A percentile compares a stretch with the other conserved stretches of the same genome.
phyloP scores from a whole-genome alignment of 2,113 vertebrate genomes.

The Dipodomys stephensi region DNA sequence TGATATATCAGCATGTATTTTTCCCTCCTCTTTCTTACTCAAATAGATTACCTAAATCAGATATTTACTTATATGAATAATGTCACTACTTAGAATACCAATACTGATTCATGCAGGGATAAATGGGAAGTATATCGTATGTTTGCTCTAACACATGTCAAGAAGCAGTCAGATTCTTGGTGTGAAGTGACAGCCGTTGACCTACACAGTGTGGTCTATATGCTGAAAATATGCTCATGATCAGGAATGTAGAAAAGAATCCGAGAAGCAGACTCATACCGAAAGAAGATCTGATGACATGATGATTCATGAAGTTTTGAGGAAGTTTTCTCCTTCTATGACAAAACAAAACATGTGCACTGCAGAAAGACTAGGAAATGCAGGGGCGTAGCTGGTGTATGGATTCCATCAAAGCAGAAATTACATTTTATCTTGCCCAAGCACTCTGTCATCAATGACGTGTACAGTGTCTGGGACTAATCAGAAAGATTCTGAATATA shows the following conservation, averaged over 20 bases:
- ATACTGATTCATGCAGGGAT: not conserved
- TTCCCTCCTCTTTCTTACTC: not conserved
- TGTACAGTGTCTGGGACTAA: constrained; percentile 1
- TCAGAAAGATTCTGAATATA: constrained; percentile 37
- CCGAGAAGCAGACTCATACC: not conserved
- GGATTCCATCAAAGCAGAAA: not conserved
- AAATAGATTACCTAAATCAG: not conserved
- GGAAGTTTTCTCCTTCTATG: not conserved
- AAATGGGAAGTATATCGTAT: not conserved
- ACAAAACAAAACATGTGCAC: not conserved
- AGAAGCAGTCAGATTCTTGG: constrained; percentile 2
- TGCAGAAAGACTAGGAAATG: not conserved
- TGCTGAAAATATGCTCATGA: not conserved
- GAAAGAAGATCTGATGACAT: not conserved
- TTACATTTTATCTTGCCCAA: not conserved
- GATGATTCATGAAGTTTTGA: not conserved
- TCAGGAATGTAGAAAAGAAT: not conserved
- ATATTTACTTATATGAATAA: constrained; percentile 33
- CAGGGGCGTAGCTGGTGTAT: not conserved
- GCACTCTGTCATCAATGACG: not conserved
- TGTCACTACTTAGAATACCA: constrained; percentile 23
- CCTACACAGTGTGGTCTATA: not conserved
- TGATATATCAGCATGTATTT: not conserved
- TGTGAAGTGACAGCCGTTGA: constrained; percentile 6
- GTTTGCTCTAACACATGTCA: constrained; percentile 16